Conservation (phyloP, 2,888 invertebrate species). For the Habroteleia sp. region DNA sequence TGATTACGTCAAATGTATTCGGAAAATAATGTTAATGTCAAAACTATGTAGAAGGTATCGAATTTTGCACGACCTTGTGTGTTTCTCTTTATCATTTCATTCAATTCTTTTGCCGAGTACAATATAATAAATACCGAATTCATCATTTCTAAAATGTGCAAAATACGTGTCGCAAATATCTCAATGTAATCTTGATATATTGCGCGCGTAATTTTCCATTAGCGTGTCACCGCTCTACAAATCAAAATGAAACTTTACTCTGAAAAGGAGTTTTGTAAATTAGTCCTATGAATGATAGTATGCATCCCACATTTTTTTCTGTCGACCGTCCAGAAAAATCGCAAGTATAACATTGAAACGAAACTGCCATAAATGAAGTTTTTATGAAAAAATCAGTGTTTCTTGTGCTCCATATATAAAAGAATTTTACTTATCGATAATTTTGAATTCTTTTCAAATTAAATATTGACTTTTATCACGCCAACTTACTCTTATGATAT, state of each 20-base stretch:
- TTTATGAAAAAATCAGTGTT: constrained; percentile 14
- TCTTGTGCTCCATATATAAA: constrained; percentile 20
- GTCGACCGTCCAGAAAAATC: constrained; percentile 22
- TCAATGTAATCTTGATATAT: constrained; percentile 55
- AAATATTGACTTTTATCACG: constrained; percentile 27
- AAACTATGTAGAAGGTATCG: too few relatives aligned
- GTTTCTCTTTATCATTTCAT: too few relatives aligned
- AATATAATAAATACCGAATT: constrained; percentile 30
- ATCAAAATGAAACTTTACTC: constrained; percentile 34
- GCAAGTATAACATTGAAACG: constrained; percentile 39
- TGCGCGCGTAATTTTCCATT: constrained; percentile 57
- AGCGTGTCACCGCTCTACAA: constrained; percentile 36
- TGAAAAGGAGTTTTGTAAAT: constrained; percentile 42
- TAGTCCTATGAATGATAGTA: constrained; percentile 29
- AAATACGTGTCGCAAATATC: constrained; percentile 56
- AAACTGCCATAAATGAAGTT: constrained; percentile 33
- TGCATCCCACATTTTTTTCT: constrained; percentile 41
- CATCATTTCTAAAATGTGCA: constrained; percentile 46
- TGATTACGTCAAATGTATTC: too few relatives aligned
- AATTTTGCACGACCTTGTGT: too few relatives aligned
- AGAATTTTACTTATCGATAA: constrained; percentile 33
- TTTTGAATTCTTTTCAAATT: constrained; percentile 15
- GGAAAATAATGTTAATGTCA: too few relatives aligned
- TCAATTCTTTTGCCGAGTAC: not conserved
- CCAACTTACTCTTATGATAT: constrained; percentile 21